phyloP scores from a whole-genome alignment of 2,888 invertebrate genomes.

The Pammene fasciana region DNA sequence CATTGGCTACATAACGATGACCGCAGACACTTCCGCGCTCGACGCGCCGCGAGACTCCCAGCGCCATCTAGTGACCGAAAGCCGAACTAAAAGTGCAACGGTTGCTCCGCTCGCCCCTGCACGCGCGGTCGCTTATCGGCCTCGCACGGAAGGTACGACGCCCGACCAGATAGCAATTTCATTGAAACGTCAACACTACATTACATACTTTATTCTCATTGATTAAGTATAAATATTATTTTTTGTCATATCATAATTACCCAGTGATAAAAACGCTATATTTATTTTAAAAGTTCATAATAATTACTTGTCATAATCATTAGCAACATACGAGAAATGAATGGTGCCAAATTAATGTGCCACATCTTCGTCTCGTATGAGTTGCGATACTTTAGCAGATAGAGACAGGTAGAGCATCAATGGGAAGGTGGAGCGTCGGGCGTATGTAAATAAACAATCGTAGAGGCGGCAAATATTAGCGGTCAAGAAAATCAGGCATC shows the following conservation, averaged over 20 bases:
- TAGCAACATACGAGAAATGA: conserved; percentile 19
- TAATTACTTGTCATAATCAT: conserved; percentile 17
- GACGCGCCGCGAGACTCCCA: conserved; percentile 49
- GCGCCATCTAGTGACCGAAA: conserved; percentile 74
- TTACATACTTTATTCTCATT: no score
- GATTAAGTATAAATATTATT: conserved; percentile 23
- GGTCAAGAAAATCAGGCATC: conserved; percentile 16
- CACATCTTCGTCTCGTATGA: conserved; percentile 20
- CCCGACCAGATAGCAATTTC: conserved; percentile 30
- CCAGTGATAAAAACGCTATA: conserved; percentile 25
- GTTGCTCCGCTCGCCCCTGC: conserved; percentile 26
- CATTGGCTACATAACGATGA: conserved; percentile 32
- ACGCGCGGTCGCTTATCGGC: conserved; percentile 26
- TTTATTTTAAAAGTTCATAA: conserved; percentile 11
- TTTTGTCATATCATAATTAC: conserved; percentile 27
- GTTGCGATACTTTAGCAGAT: conserved; percentile 53
- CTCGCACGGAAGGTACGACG: conserved; percentile 33
- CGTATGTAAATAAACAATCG: conserved; percentile 64
- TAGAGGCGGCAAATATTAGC: conserved; percentile 26
- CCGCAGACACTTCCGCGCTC: conserved; percentile 40
- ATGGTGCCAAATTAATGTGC: conserved; percentile 14
- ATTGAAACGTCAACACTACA: conserved; percentile 29
- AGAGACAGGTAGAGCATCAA: conserved; percentile 67
- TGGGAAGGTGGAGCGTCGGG: conserved; percentile 69
- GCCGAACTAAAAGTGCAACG: conserved; percentile 47